These are phyloP conservation scores for Rostratula benghalensis DNA, from an alignment of 2,113 vertebrate genomes.

Conservation along the genomic window DNA sequence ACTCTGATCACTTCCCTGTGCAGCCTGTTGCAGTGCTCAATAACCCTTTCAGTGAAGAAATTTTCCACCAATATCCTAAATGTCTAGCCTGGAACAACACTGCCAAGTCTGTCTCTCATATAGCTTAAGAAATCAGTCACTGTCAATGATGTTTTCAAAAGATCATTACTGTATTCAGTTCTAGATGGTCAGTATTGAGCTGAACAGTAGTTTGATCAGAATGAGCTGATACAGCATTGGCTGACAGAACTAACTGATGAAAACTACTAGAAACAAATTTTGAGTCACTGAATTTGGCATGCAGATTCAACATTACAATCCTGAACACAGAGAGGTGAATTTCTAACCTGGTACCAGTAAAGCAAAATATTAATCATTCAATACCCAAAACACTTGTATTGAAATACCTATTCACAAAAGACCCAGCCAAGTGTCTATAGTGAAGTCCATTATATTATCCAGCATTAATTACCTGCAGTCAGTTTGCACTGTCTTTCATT, in stretches of 20 bases:
- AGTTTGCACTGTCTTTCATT: not conserved
- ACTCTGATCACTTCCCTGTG: not conserved
- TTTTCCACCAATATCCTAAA: not conserved
- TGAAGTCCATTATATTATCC: not conserved
- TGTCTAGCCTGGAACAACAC: not conserved
- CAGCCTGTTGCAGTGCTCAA: not conserved
- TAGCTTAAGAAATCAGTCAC: not conserved
- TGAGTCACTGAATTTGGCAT: not conserved
- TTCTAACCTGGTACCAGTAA: not conserved
- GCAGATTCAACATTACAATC: not conserved
- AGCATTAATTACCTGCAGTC: not conserved
- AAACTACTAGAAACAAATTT: not conserved
- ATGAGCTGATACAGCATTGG: not conserved
- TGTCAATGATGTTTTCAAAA: not conserved
- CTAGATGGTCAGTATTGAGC: not conserved
- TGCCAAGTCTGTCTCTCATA: not conserved
- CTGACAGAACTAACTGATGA: not conserved
- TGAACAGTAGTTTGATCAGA: not conserved
- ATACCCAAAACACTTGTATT: not conserved
- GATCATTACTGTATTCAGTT: not conserved
- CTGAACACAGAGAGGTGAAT: not conserved
- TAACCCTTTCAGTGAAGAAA: fast-evolving
- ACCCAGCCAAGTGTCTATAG: not conserved
- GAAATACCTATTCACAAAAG: not conserved
- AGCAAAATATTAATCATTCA: not conserved